phyloP scores from a whole-genome alignment of 1,140 invertebrate species.

The Drosophila sproati region DNA sequence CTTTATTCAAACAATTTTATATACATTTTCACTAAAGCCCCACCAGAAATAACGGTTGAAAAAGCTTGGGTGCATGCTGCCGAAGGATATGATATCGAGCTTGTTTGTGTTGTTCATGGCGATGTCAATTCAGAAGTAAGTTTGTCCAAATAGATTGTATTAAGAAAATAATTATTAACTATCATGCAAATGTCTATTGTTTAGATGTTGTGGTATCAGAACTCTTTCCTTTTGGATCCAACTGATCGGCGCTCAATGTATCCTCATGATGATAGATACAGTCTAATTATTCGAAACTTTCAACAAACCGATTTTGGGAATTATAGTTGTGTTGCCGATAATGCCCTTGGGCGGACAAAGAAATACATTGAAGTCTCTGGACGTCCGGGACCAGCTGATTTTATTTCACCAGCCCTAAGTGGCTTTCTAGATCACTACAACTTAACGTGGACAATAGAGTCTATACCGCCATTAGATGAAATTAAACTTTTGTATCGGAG shows the following conservation, averaged over 20 bases:
- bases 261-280: slow-evolving; percentile 86
- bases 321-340: slow-evolving; percentile 86
- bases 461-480: slow-evolving; percentile 86
- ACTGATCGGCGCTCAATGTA: slow-evolving; percentile 86
- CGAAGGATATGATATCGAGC: slow-evolving; percentile 85
- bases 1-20: background rate
- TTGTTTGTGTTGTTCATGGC: slow-evolving; percentile 85
- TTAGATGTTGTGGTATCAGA: slow-evolving; percentile 87
- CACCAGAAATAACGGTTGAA: slow-evolving; percentile 86
- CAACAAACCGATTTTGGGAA: slow-evolving; percentile 87
- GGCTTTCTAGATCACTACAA: slow-evolving; percentile 85
- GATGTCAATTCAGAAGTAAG: slow-evolving; percentile 85
- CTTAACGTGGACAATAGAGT: slow-evolving; percentile 87
- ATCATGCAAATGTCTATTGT: slow-evolving; percentile 3
- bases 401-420: slow-evolving; percentile 84
- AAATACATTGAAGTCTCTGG: slow-evolving; percentile 86
- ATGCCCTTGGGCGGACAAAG: slow-evolving; percentile 85
- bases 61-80: slow-evolving; percentile 85
- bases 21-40: slow-evolving; percentile 68
- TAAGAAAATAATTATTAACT: background rate
- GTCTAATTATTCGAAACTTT: slow-evolving; percentile 86
- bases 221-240: slow-evolving; percentile 86
- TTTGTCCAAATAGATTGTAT: background rate
- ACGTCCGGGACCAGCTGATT: slow-evolving; percentile 85
- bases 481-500: slow-evolving; percentile 86